phyloP scores from a whole-genome alignment of 2,113 vertebrate species.

The Aegotheles bennettii region DNA sequence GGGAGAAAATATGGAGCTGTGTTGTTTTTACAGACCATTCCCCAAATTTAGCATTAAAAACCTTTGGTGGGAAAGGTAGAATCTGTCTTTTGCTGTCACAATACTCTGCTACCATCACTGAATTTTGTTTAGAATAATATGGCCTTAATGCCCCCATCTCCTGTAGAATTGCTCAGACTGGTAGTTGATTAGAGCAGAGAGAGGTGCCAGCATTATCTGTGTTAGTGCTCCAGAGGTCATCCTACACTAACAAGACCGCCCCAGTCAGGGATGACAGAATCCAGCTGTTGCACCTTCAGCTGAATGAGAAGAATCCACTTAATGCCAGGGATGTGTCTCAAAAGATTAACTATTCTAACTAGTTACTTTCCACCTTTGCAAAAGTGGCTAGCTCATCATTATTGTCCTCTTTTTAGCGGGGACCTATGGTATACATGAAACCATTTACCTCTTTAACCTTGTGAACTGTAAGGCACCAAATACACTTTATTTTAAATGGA shows the following conservation, averaged over 20 bases:
- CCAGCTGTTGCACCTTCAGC: slow-evolving; percentile 80
- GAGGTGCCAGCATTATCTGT: slow-evolving; percentile 98
- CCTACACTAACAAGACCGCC: slow-evolving; percentile 91
- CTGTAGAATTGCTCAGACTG: slow-evolving; percentile 82
- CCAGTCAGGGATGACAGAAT: slow-evolving; percentile 85
- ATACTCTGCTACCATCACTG: slow-evolving; percentile 76
- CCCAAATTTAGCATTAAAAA: slow-evolving; percentile 35
- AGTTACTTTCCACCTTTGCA: slow-evolving; percentile 64
- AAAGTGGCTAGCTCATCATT: slow-evolving; percentile 57
- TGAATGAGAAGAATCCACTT: slow-evolving; percentile 73
- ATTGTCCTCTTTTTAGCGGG: slow-evolving; percentile 42
- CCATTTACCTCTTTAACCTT: slow-evolving; percentile 77
- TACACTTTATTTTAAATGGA: slow-evolving; percentile 15
- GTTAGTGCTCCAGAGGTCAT: slow-evolving; percentile 89
- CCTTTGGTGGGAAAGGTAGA: slow-evolving; percentile 65
- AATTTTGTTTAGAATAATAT: slow-evolving; percentile 84
- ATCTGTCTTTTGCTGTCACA: slow-evolving; percentile 76
- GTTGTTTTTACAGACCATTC: slow-evolving; percentile 16
- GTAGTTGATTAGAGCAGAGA: slow-evolving; percentile 83
- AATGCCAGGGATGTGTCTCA: slow-evolving; percentile 65
- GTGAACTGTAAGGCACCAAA: slow-evolving; percentile 48
- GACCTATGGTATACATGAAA: slow-evolving; percentile 55
- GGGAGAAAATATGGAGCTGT: background rate
- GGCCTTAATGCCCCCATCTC: slow-evolving; percentile 79
- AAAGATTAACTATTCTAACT: slow-evolving; percentile 67